Base-by-base conservation (phyloP, 2,797 vertebrate genomes). In the Danio aesculapii region DNA sequence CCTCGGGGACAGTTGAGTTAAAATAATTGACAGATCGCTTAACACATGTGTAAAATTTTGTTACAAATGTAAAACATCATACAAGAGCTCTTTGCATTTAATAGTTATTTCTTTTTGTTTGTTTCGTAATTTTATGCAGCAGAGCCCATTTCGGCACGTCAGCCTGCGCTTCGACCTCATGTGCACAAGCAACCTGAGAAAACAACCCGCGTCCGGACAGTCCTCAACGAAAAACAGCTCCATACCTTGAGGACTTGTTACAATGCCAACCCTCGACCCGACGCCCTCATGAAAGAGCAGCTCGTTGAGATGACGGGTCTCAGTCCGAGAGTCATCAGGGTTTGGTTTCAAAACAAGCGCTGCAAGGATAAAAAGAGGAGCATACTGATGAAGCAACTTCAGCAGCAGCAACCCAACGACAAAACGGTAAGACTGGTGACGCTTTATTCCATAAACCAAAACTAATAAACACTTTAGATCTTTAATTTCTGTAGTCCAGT, bases 311-410 rank as follows among this genome's bases (percentile, higher is more conserved):
- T 99, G 98, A 99, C 98, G 14, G 95, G 98, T 77, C 94, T 99
- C 61, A 99, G 98, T 88, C 97, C 98, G 44, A 88, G 98, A 14
- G 98, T 99, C 83, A 99, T 99, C 91, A 94, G 98, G 13, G 98
- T 99, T 76, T 99, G 98, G 98, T 99, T 99, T 88, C 98, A 99
- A 94, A 99, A 99, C 94, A 99, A 99, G 83, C 97, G 98, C 76
- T 99, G 98, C 93, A 99, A 99, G 85, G 98, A 99, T 94, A 99
- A 99, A 95, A 99, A 99, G 89, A 97, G 91, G 80, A 94, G 95
- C 76, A 95, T 97, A 17, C 92, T 99, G 73, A 97, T 99, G 95
- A 99, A 98, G 89, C 98, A 99, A 91, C 94, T 99, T 4, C 97
- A 98, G 86, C 97, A 96, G 85, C 98, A 98, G 88, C 96, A 97